Percentiles rank a stretch among this genome's conserved stretches.
Evolutionary conservation across 2,888 invertebrate genomes (phyloP).

Genomic region (Trichogramma evanescens): DNA sequence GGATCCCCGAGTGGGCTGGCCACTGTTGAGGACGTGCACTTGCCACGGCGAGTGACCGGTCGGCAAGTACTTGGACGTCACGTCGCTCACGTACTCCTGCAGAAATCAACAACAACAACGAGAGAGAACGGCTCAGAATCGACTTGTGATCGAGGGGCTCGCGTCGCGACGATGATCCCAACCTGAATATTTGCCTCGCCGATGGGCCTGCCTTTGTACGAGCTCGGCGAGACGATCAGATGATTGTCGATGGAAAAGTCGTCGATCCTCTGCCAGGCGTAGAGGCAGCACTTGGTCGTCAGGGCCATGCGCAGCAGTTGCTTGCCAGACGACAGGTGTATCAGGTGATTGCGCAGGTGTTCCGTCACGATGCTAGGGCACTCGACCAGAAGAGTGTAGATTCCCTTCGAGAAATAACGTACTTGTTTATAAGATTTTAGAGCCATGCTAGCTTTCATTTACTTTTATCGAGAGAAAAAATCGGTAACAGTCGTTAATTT

Average conservation of each 20-base stretch:
- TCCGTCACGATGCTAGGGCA: constrained; percentile 33
- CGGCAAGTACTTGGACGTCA: constrained; percentile 70
- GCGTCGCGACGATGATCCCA: constrained; percentile 15
- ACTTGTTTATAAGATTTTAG: background rate
- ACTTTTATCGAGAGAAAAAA: no score
- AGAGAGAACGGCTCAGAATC: background rate
- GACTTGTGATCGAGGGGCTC: no score
- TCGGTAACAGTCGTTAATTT: background rate
- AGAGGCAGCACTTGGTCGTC: constrained; percentile 68
- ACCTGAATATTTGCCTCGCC: constrained; percentile 70
- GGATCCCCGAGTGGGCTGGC: background rate
- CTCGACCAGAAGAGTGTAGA: constrained; percentile 40
- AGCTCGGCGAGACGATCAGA: constrained; percentile 57
- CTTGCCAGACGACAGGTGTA: constrained; percentile 31
- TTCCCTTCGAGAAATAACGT: constrained; percentile 28
- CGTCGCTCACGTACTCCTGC: constrained; percentile 70
- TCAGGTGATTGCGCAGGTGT: constrained; percentile 32
- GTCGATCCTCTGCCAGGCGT: constrained; percentile 62
- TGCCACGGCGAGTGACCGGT: constrained; percentile 73
- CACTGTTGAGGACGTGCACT: constrained; percentile 56
- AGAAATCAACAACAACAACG: background rate
- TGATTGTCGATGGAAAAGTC: constrained; percentile 65
- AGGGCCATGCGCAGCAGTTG: constrained; percentile 62
- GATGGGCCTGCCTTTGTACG: constrained; percentile 63
- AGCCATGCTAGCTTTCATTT: no score